Base-by-base conservation (phyloP, 64 coral and sea anemone genomes). In the Dendronephthya gigantea region DNA sequence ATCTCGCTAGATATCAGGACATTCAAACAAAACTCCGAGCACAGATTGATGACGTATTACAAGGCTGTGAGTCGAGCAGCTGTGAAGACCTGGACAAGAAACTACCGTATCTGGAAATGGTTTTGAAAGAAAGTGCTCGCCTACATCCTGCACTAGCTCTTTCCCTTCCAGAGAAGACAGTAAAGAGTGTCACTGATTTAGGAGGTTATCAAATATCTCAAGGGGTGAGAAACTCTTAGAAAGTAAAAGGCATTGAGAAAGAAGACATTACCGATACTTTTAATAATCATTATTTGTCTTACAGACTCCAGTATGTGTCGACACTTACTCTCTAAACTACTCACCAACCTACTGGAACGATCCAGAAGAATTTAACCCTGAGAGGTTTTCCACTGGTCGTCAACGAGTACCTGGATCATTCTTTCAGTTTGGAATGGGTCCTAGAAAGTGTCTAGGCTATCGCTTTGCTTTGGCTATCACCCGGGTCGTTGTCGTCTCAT, bases 371-470 rank as follows among this genome's bases (percentile, higher is more conserved):
- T 96, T 96, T 81, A 62, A 88, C 29, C 93, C 93, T 11, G 88
- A 90, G 84, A 68, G 93, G 25, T 96, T 92, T 55, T 39, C 85
- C 15, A 76, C 89, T 43, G 90, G 84, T 34, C 52, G 37, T 1
- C 58, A 68, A 36, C 93, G 81, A 75, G 50, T 90, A 35, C 85
- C 90, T 13, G 82, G 93, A 1, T 92, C 93, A 39, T 92, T 90
- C 41, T 96, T 96, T 45, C 93, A 90, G 15, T 96, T 96, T 43
- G 93, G 93, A 38, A 90, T 96, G 93, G 93, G 93, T 17, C 93
- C 93, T 10, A 92, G 93, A 31, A 96, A 92, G 34, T 96, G 93
- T 43, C 85, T 96, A 13, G 93, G 93, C 0, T 96, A 92, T 50
- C 90, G 93, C 28, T 96, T 90, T 29, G 93, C 93, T 35, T 32